These are phyloP conservation scores for Opisthocomus hoazin DNA, from an alignment of 2,113 vertebrate genomes.

Conservation along the genomic window DNA sequence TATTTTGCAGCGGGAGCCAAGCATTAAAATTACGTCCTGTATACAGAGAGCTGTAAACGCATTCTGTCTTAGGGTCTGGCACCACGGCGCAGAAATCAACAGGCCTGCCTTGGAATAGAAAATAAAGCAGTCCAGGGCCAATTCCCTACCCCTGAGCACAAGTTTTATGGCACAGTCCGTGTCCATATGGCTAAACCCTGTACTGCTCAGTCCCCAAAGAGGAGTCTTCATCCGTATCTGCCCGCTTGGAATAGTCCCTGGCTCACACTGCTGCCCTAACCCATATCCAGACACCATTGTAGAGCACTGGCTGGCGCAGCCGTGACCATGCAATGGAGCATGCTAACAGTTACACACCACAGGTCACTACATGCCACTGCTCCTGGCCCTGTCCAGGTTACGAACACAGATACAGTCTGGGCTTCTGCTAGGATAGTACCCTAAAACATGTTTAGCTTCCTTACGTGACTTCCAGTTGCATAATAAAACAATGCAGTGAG, in stretches of 20 bases:
- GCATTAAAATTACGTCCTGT: conserved; percentile 32
- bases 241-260: background rate
- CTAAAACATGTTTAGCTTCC: background rate
- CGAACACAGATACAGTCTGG: background rate
- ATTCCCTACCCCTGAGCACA: conserved; percentile 20
- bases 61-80: conserved; percentile 40
- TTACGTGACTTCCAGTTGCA: background rate
- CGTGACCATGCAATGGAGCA: background rate
- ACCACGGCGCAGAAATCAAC: background rate
- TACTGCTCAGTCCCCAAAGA: conserved; percentile 25
- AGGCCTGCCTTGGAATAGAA: conserved; percentile 34
- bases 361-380: background rate
- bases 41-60: conserved; percentile 24
- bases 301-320: background rate
- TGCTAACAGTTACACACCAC: background rate
- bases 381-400: background rate
- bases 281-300: background rate
- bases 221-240: background rate
- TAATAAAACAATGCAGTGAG: background rate
- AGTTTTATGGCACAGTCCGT: conserved; percentile 29
- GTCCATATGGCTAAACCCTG: conserved; percentile 50
- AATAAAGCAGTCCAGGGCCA: conserved; percentile 27
- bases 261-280: background rate
- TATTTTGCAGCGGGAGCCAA: conserved; percentile 26
- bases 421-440: background rate